phyloP scores from a whole-genome alignment of 2,797 vertebrate species.

The Vultur gryphus region DNA sequence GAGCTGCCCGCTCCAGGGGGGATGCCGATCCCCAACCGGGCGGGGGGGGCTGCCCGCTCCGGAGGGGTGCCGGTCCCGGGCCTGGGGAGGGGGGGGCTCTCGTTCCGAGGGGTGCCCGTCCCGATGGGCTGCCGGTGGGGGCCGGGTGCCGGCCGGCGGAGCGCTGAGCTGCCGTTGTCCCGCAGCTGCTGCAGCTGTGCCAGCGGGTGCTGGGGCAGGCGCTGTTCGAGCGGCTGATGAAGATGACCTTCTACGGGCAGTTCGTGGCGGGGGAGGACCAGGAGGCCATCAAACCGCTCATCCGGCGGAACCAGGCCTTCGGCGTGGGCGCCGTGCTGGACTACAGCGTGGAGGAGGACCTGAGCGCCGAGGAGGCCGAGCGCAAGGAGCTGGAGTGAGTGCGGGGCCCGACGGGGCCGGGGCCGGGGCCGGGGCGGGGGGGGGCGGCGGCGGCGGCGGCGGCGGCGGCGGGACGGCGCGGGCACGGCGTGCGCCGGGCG shows the following conservation, averaged over 20 bases:
- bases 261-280: constrained; percentile 94
- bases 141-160: not conserved
- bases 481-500: not conserved
- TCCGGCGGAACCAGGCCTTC: constrained; percentile 82
- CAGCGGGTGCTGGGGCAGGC: constrained; percentile 82
- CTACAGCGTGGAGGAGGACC: constrained; percentile 90
- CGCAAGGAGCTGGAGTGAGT: constrained; percentile 86
- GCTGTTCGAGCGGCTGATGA: constrained; percentile 89
- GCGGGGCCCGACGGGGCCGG: not conserved
- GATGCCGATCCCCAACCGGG: no score
- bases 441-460: no score
- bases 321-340: constrained; percentile 93
- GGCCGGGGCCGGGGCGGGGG: not conserved
- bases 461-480: no score
- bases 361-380: constrained; percentile 83
- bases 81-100: not conserved
- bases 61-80: no score
- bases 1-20: no score
- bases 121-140: no score
- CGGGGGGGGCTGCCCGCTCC: no score
- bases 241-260: constrained; percentile 96
- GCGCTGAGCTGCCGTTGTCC: not conserved
- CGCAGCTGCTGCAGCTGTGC: constrained; percentile 81
- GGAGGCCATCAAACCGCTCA: constrained; percentile 87
- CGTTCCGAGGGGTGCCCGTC: no score